phyloP scores from a whole-genome alignment of 2,888 invertebrate genomes.

The Catocala fraxini region DNA sequence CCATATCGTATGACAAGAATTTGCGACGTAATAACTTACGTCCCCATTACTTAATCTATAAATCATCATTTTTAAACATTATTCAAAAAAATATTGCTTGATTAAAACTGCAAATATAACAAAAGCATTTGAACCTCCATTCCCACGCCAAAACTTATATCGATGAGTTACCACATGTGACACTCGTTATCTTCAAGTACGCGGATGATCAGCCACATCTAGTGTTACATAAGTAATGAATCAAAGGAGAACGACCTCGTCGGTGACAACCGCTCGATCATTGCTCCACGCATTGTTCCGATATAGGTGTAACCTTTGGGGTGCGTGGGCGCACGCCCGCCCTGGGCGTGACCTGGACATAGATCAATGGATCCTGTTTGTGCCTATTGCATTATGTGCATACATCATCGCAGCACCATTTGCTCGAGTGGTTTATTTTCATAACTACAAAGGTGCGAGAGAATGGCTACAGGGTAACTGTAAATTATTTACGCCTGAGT shows the following conservation, averaged over 20 bases:
- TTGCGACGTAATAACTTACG: no score
- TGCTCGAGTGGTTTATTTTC: background rate
- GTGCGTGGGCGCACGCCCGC: constrained; percentile 63
- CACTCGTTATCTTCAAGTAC: constrained; percentile 9
- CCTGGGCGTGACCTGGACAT: constrained; percentile 67
- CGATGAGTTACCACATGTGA: constrained; percentile 6
- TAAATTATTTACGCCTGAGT: no score
- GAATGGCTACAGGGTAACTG: no score
- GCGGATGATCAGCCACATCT: constrained; percentile 15
- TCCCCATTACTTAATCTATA: no score
- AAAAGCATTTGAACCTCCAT: background rate
- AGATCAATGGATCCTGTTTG: constrained; percentile 50
- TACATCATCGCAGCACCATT: constrained; percentile 24
- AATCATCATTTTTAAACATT: no score
- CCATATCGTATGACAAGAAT: no score
- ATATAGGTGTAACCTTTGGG: constrained; percentile 67
- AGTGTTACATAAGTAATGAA: constrained; percentile 53
- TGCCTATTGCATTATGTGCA: constrained; percentile 39
- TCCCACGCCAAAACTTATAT: constrained; percentile 13
- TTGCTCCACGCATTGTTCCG: constrained; percentile 57
- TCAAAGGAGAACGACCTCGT: constrained; percentile 64
- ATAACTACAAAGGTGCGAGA: background rate
- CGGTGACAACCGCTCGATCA: constrained; percentile 63
- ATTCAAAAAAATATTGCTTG: no score
- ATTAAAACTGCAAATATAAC: background rate